Base-by-base conservation (phyloP, 30 jellyfish, hydroid and myxozoan genomes). In the Hydractinia echinata region DNA sequence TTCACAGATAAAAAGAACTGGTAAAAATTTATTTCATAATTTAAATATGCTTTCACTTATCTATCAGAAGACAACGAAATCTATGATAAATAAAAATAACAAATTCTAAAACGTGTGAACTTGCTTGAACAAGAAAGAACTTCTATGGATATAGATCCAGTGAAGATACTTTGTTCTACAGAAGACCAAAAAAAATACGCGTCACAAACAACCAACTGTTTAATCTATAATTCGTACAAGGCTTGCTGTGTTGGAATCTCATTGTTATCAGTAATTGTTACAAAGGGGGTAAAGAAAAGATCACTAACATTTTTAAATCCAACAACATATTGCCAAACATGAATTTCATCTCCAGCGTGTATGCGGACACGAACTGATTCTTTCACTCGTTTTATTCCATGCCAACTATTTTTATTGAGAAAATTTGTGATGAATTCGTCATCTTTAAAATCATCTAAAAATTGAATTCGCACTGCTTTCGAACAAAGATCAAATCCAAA, bases 291-390 rank as follows among this genome's bases (percentile, higher is more conserved):
- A 64, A n/a, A 64, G 74, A 64, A 64, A 44, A 64, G 51, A 64
- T 64, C 18, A 7, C 4, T 64, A 51, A 64, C 51, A 13, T n/a
- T n/a, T 51, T 64, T 51, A 64, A 64, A 64, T 64, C 39, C 74
- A 44, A 64, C 19, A 13, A 64, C 74, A 64, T 64, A 64, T 51
- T 64, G 74, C 74, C 74, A 64, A 44, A 64, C 74, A 64, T 64
- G 39, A 13, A 64, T n/a, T 64, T 64, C 74, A 13, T 64, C 74
- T n/a, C 39, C 39, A 7, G 19, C 8, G 6, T 64, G 19, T 4
- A 64, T n/a, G 10, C 74, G 19, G 16, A 64, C 74, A 64, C 39
- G 74, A 6, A 6, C 39, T 13, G 51, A 6, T 13, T 64, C 74
- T 6, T 64, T 51, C 19, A 64, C 74, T 51, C 4, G 51, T 7